Evolutionary conservation across 2,888 invertebrate genomes (phyloP).

Genomic region (Cheilosia pagana): DNA sequence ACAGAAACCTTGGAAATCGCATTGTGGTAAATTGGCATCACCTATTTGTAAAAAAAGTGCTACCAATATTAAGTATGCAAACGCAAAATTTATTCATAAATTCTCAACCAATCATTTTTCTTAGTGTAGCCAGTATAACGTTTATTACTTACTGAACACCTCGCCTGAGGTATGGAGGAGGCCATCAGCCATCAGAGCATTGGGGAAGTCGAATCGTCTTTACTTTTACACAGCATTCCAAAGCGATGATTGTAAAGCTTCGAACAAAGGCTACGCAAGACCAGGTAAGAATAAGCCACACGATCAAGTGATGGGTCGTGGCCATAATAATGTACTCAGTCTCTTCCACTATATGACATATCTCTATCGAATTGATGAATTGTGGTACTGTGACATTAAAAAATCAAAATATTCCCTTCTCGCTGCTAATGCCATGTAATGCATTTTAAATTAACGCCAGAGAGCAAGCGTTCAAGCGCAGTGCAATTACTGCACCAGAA

Average conservation of each 20-base stretch:
- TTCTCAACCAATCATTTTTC: conserved; percentile 12
- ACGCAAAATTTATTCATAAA: background rate
- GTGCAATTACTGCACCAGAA: conserved; percentile 44
- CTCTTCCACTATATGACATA: background rate
- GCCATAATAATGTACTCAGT: conserved; percentile 2
- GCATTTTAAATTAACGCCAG: conserved; percentile 44
- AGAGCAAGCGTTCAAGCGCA: conserved; percentile 8
- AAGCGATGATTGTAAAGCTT: conserved; percentile 53
- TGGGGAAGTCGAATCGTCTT: conserved; percentile 49
- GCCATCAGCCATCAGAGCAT: conserved; percentile 13
- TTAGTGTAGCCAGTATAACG: conserved; percentile 33
- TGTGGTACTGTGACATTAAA: conserved; percentile 1
- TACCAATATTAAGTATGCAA: background rate
- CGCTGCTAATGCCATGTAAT: conserved; percentile 46
- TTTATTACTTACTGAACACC: conserved; percentile 21
- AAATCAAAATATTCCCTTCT: background rate
- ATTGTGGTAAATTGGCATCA: too few relatives aligned
- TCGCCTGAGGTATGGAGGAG: conserved; percentile 12
- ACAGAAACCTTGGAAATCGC: too few relatives aligned
- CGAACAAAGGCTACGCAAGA: conserved; percentile 45
- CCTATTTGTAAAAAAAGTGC: too few relatives aligned
- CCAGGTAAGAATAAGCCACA: conserved; percentile 5
- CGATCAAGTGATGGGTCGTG: background rate
- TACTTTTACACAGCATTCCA: conserved; percentile 61
- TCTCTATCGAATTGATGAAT: conserved; percentile 17